Percentiles rank a stretch among this genome's conserved stretches.
Evolutionary conservation across 1,140 invertebrate species (phyloP).

Genomic region (Potamilus streckersoni): DNA sequence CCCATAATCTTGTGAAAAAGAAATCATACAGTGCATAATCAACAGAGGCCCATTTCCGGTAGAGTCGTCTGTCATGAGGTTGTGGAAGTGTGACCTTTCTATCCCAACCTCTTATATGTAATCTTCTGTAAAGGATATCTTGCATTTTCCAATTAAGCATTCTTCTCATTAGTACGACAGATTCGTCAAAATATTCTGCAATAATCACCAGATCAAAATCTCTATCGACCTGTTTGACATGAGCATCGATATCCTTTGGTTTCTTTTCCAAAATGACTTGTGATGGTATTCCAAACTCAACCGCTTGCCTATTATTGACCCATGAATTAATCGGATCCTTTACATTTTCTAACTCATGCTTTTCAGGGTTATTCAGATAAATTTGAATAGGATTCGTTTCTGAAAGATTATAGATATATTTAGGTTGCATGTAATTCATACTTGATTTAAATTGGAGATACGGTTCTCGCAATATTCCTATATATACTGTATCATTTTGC

Average conservation of each 20-base stretch:
- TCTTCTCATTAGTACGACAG: constrained; percentile 69
- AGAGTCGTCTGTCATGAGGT: constrained; percentile 18
- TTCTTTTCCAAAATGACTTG: constrained; percentile 22
- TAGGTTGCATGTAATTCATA: constrained; percentile 31
- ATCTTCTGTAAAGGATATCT: constrained; percentile 61
- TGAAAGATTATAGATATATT: constrained; percentile 39
- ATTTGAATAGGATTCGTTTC: constrained; percentile 34
- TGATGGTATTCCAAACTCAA: constrained; percentile 41
- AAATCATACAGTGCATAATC: constrained; percentile 31
- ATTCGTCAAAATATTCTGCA: constrained; percentile 72
- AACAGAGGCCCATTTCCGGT: constrained; percentile 12
- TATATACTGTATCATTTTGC: constrained; percentile 43
- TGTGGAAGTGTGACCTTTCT: constrained; percentile 24
- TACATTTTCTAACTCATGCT: constrained; percentile 15
- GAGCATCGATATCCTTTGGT: constrained; percentile 20
- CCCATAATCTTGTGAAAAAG: constrained; percentile 25
- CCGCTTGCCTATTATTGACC: constrained; percentile 43
- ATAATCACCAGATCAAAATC: constrained; percentile 71
- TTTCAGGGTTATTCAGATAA: constrained; percentile 30
- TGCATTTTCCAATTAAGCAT: constrained; percentile 70
- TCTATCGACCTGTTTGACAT: constrained; percentile 36
- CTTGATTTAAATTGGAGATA: constrained; percentile 52
- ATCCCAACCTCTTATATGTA: constrained; percentile 30
- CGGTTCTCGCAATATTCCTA: constrained; percentile 52
- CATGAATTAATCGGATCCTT: constrained; percentile 25